Evolutionary conservation across 2,113 vertebrate genomes (phyloP).

Genomic region (Heptranchias perlo): DNA sequence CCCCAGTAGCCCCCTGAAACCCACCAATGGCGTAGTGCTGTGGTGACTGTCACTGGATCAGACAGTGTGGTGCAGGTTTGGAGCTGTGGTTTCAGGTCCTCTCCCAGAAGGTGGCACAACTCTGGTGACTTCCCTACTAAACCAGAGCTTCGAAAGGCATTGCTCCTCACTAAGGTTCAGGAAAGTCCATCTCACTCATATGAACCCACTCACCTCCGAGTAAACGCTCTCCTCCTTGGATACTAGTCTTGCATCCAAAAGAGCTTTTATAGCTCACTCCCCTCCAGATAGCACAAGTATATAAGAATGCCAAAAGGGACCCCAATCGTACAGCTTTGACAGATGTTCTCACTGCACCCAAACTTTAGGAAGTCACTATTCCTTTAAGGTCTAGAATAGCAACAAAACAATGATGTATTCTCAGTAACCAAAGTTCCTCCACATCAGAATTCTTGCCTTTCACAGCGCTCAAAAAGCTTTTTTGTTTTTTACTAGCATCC

Average conservation of each 20-base stretch:
- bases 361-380: neutral
- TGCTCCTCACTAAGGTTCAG: neutral
- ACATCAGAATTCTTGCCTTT: neutral
- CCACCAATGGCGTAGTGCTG: neutral
- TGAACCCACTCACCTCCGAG: neutral
- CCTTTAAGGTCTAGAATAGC: neutral
- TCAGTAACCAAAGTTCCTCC: neutral
- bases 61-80: neutral
- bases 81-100: neutral
- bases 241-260: neutral
- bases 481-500: neutral
- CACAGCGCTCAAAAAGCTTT: neutral
- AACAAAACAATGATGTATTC: neutral
- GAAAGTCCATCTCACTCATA: neutral
- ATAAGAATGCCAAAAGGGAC: neutral
- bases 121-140: neutral
- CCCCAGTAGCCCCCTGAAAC: neutral
- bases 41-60: neutral
- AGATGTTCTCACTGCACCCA: neutral
- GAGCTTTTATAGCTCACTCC: neutral
- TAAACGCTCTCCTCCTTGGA: neutral
- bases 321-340: neutral
- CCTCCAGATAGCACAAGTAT: neutral
- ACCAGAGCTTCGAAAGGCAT: neutral
- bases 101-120: neutral